phyloP scores from a whole-genome alignment of 2,888 invertebrate genomes.

The Herminia tarsipennalis region DNA sequence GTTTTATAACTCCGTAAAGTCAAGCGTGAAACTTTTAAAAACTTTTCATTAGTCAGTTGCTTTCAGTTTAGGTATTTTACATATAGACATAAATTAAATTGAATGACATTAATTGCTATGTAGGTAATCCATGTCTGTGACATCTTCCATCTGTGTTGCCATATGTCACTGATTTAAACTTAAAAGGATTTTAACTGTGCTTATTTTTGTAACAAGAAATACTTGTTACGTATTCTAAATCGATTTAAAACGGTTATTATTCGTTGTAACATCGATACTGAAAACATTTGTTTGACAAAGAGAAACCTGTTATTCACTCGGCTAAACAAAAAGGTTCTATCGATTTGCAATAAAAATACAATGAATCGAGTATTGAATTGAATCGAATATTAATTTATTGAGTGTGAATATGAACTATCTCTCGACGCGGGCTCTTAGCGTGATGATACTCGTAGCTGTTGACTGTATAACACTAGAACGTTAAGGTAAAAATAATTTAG shows the following conservation, averaged over 20 bases:
- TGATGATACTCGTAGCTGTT: background rate
- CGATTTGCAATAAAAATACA: constrained; percentile 20
- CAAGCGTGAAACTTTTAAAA: no score
- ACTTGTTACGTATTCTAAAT: no score
- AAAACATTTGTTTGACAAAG: no score
- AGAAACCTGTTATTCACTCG: no score
- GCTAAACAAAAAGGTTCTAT: no score
- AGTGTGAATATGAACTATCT: constrained; percentile 15
- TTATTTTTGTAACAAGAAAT: background rate
- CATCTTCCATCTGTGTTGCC: constrained; percentile 18
- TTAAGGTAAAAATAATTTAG: no score
- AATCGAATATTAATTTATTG: constrained; percentile 24
- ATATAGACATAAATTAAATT: constrained; percentile 13
- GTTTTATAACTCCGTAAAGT: no score
- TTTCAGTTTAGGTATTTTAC: background rate
- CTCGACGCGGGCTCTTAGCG: background rate
- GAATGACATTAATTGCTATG: constrained; percentile 19
- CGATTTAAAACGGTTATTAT: no score
- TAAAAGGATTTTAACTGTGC: constrained; percentile 16
- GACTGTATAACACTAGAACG: background rate
- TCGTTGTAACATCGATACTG: no score
- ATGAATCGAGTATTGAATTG: constrained; percentile 14
- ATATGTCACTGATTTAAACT: constrained; percentile 23
- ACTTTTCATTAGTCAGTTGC: no score
- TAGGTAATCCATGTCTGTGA: constrained; percentile 16